Base-by-base conservation (phyloP, 2,888 invertebrate genomes). In the Mythimna pallens region DNA sequence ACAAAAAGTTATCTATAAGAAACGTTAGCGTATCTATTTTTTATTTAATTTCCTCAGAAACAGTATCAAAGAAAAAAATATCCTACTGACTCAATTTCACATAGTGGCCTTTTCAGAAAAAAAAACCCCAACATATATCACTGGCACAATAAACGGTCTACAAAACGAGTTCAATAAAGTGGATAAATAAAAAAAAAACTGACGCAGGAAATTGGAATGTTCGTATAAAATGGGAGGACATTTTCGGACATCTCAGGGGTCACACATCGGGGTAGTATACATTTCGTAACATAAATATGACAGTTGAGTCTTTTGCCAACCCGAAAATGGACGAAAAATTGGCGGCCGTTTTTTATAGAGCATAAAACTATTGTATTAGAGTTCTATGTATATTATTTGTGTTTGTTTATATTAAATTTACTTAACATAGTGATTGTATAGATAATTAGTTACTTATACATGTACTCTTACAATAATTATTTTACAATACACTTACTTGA, bases 151-250 rank as follows among this genome's bases (percentile, higher is more conserved):
- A 72, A 76, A 55, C 30, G 40, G n/a, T n/a, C 55, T 62, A 70
- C 61, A 63, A 65, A 59, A 55, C 34, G 64, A 43, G 43, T 65
- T 74, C 80, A 83, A 68, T 67, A 73, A 83, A 84, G 43, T 84
- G 55, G 73, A 80, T 81, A 78, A 76, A 82, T 73, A 84, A 76
- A 84, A 47, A 83, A 78, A 70, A 69, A 65, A 54, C 70, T 72
- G 36, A 65, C 62, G 47, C 81, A 83, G 85, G 84, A 84, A 85
- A 84, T 84, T 84, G 83, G 65, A 83, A 85, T 81, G 79, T 73
- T 81, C 81, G 57, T 65, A 74, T 66, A 73, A 78, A 80, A 79
- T 75, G 72, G 34, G 22, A 61, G 81, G 70, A 70, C 70, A 69
- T 83, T 83, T 73, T 76, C 22, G 73, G 76, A 71, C 71, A 72